phyloP scores from a whole-genome alignment of 1,140 invertebrate genomes.

The Eriosoma lanigerum region DNA sequence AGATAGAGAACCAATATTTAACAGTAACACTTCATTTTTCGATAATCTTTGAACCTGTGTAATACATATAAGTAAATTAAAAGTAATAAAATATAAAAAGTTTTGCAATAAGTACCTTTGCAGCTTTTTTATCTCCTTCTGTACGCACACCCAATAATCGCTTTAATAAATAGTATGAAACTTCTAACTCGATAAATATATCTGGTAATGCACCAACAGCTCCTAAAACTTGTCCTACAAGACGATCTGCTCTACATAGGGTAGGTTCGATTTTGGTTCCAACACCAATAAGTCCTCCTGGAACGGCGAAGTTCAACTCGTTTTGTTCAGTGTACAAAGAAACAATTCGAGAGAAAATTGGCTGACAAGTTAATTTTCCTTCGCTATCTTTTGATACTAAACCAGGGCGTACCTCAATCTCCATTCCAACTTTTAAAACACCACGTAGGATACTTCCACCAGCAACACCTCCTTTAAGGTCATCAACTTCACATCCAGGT shows the following conservation, averaged over 20 bases:
- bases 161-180: conserved; percentile 95
- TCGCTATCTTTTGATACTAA: conserved; percentile 95
- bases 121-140: conserved; percentile 98
- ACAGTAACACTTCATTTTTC: conserved; percentile 88
- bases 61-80: conserved; percentile 14
- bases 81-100: neutral
- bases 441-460: conserved; percentile 96
- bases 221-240: conserved; percentile 98
- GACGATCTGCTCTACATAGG: conserved; percentile 93
- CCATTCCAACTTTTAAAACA: conserved; percentile 87
- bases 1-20: conserved; percentile 98
- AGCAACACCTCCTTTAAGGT: conserved; percentile 97
- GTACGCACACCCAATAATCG: conserved; percentile 94
- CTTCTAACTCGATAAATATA: conserved; percentile 97
- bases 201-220: conserved; percentile 93
- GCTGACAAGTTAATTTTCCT: conserved; percentile 92
- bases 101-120: conserved; percentile 69
- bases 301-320: conserved; percentile 97
- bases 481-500: conserved; percentile 97
- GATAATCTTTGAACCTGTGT: conserved; percentile 80
- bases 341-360: conserved; percentile 95
- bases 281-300: conserved; percentile 97
- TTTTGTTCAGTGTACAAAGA: conserved; percentile 99
- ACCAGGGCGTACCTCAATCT: conserved; percentile 90
- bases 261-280: conserved; percentile 99